These are phyloP conservation scores for Drosophila hamatofila DNA, from an alignment of 2,888 invertebrate species.

Conservation along the genomic window DNA sequence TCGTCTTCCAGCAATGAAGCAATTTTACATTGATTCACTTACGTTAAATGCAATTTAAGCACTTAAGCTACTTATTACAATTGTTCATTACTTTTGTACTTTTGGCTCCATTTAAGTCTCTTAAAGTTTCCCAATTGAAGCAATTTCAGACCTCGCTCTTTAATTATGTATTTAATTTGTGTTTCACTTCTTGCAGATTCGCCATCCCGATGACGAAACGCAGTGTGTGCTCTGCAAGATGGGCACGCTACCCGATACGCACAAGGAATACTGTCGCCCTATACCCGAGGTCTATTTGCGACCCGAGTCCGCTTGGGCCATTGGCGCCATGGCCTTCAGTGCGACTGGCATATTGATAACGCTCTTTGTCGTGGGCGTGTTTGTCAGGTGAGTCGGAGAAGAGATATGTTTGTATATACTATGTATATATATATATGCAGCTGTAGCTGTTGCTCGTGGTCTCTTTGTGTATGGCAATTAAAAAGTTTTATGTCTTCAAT, in stretches of 20 bases:
- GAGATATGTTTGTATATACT: no score
- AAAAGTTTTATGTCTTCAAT: constrained; percentile 39
- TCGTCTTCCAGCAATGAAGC: not conserved
- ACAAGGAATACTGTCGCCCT: constrained; percentile 90
- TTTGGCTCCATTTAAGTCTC: not conserved
- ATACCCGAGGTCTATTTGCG: constrained; percentile 94
- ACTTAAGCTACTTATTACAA: constrained; percentile 3
- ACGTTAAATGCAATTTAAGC: not conserved
- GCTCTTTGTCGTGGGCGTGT: constrained; percentile 91
- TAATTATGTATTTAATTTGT: not conserved
- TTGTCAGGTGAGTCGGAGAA: constrained; percentile 86
- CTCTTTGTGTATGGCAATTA: constrained; percentile 32
- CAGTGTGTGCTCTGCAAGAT: constrained; percentile 93
- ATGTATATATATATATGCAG: not conserved
- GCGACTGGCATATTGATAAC: constrained; percentile 94
- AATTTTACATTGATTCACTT: not conserved
- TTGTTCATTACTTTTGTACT: not conserved
- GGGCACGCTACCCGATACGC: constrained; percentile 92
- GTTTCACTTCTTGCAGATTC: constrained; percentile 87
- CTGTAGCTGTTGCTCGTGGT: not conserved
- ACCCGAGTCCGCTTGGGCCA: constrained; percentile 95
- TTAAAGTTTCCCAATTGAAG: not conserved
- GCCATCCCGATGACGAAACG: constrained; percentile 92
- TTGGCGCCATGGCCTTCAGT: constrained; percentile 96
- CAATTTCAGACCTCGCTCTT: not conserved